These are phyloP conservation scores for Anagyrus pseudococci DNA, from an alignment of 2,888 invertebrate genomes.

Conservation along the genomic window DNA sequence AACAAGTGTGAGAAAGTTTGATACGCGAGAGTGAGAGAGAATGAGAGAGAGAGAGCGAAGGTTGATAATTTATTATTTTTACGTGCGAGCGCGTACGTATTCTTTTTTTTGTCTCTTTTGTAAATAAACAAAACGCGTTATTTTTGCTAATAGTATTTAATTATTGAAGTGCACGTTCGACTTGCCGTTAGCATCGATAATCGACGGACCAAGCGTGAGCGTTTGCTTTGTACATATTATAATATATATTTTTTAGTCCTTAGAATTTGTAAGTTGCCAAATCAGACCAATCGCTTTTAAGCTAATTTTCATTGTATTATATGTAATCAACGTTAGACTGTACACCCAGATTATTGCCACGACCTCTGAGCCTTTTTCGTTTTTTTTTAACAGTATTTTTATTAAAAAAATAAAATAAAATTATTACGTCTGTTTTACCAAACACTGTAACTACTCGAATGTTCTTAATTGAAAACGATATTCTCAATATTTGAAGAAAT, in stretches of 20 bases:
- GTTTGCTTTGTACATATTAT: slow-evolving; percentile 36
- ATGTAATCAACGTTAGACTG: slow-evolving; percentile 25
- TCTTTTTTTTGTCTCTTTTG: not conserved
- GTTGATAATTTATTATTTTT: slow-evolving; percentile 32
- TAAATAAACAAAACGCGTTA: slow-evolving; percentile 20
- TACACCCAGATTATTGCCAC: slow-evolving; percentile 21
- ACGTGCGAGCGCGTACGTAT: slow-evolving; percentile 9
- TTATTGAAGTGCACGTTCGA: slow-evolving; percentile 37
- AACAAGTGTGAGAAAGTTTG: no score
- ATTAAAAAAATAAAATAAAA: no score
- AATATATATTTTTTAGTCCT: slow-evolving; percentile 7
- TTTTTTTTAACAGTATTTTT: slow-evolving; percentile 4
- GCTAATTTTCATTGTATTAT: slow-evolving; percentile 24
- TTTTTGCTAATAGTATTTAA: slow-evolving; percentile 32
- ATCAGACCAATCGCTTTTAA: slow-evolving; percentile 33
- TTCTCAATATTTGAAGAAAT: no score
- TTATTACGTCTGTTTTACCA: no score
- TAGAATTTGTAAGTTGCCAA: slow-evolving; percentile 37
- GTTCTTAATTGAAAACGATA: no score
- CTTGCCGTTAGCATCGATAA: slow-evolving; percentile 22
- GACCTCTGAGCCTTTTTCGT: slow-evolving; percentile 22
- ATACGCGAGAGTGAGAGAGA: no score
- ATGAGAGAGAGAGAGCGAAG: no score
- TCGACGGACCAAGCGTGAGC: slow-evolving; percentile 9
- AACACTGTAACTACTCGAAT: no score